A percentile compares a stretch with the other conserved stretches of the same genome.
Conservation (phyloP, 2,797 vertebrate species). For the Sebastes vulpes region DNA sequence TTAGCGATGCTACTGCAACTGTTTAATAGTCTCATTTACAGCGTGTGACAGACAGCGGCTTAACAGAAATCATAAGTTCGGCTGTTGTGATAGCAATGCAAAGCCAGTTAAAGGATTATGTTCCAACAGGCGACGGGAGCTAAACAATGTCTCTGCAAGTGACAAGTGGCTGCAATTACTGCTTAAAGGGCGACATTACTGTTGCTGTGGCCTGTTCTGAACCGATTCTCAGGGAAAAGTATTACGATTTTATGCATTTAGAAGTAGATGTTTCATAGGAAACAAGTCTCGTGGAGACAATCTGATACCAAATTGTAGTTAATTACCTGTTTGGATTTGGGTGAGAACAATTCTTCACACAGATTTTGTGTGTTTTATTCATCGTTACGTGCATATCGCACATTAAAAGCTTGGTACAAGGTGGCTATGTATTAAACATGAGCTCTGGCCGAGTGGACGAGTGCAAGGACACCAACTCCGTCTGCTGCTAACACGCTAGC, state of each 20-base stretch:
- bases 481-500: slow-evolving; percentile 28
- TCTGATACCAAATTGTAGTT: background rate
- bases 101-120: slow-evolving; percentile 71
- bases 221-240: background rate
- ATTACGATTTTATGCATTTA: background rate
- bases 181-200: background rate
- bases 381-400: background rate
- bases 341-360: background rate
- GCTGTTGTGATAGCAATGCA: slow-evolving; percentile 53
- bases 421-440: slow-evolving; percentile 49
- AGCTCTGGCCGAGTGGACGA: slow-evolving; percentile 16
- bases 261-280: background rate
- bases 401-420: slow-evolving; percentile 19
- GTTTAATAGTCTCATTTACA: slow-evolving; percentile 41
- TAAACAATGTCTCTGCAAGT: slow-evolving; percentile 23
- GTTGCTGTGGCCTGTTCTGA: background rate
- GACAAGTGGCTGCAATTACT: slow-evolving; percentile 22
- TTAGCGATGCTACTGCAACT: background rate
- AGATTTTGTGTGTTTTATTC: background rate
- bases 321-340: slow-evolving; percentile 1
- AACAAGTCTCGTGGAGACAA: background rate
- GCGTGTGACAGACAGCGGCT: slow-evolving; percentile 42
- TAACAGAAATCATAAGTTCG: slow-evolving; percentile 53
- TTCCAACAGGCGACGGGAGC: slow-evolving; percentile 37
- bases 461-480: slow-evolving; percentile 35